Base-by-base conservation (phyloP, 2,113 vertebrate genomes). In the Anarrhichthys ocellatus region DNA sequence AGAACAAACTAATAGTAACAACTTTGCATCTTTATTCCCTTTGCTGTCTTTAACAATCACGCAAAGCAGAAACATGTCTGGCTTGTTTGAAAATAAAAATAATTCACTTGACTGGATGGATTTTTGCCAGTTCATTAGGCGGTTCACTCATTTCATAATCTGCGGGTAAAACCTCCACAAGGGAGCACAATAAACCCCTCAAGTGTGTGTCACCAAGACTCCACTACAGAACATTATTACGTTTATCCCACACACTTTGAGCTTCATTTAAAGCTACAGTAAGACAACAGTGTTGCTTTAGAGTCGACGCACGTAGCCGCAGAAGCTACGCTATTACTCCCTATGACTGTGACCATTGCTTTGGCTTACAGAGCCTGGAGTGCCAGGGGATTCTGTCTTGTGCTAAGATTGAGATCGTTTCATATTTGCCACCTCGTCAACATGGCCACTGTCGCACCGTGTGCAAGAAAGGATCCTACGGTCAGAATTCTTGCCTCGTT, bases 51-150 rank as follows among this genome's bases (percentile, higher is more conserved):
- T 50, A 20, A 59, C 59, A 34, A 22, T 22, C 2, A 24, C 18
- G 13, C 9, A 15, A 15, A 76, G 17, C 14, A 61, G 58, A 68
- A 24, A 27, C 9, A 27, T n/a, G 0, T n/a, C n/a, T 42, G 36
- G 20, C 4, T 56, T 34, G 0, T 29, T 13, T 59, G 10, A 40
- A 22, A 13, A 32, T 13, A 44, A 14, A 20, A 46, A 46, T 9
- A 36, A n/a, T 17, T 74, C 2, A 22, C 14, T 61, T 11, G 9
- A 61, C 8, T 38, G 27, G 50, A 20, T 14, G 22, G 15, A 50
- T 80, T 56, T 48, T 40, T 32, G 32, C 61, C 54, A 44, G 44
- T 52, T 84, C 34, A 72, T 50, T 22, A 61, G 42, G n/a, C 67
- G 9, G 22, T 62, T 50, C 5, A 29, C 24, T 24, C 2, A 29